Base-by-base conservation (phyloP, 1,140 invertebrate genomes). In the Fopius arisanus region DNA sequence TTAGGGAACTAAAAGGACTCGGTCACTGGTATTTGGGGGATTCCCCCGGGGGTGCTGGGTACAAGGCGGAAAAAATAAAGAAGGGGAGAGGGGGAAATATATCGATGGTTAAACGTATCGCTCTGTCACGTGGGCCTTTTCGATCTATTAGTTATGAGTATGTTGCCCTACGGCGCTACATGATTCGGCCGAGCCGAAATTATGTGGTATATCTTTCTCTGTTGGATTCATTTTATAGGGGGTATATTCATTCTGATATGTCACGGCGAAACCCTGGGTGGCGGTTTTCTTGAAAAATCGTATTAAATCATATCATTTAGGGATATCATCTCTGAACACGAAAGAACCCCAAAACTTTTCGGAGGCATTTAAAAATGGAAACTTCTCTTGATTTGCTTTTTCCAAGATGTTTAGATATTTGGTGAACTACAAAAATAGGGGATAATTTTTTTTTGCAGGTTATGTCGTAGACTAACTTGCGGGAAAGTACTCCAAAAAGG, bases 141-240 rank as follows among this genome's bases (percentile, higher is more conserved):
- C 84, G 84, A 86, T 86, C 85, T 86, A 86, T 86, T 86, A 86
- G 85, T 86, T 86, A 86, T 86, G 84, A 86, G 86, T 86, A 86
- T 86, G 84, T 86, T 86, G 85, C 84, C 83, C 83, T 26, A 85
- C 79, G 83, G 85, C 85, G 84, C 82, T 86, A 86, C 85, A 86
- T 81, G 84, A 80, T 78, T 80, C 74, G 31, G 75, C 77, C 77
- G 78, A 78, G 79, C 82, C 82, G 78, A 82, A 83, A 85, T 84
- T 85, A 86, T 86, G 83, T 84, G 82, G 29, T 63, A 19, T 63
- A 1, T 33, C 29, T 41, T 19, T 33, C 48, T 67, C 62, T 48
- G 23, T 21, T 66, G 3, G n/a, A 19, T 51, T 67, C 28, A 21
- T 41, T 62, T 73, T 31, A 59, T 51, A 67, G 41, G 23, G 14